Evolutionary conservation across 2,797 vertebrate species (phyloP).

Genomic region (Amblyraja radiata): DNA sequence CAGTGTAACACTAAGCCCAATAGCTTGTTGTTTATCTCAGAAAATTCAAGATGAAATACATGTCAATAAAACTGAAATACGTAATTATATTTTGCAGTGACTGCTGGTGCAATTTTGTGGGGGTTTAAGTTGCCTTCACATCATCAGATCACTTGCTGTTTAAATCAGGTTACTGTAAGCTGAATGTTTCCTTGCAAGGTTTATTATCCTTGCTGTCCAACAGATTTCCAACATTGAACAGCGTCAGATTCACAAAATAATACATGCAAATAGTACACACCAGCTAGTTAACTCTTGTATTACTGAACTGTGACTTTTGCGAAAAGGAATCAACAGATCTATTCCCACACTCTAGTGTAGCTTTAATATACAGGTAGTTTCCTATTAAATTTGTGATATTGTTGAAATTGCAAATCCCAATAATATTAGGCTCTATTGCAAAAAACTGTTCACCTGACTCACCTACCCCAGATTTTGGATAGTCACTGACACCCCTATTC

Average conservation of each 20-base stretch:
- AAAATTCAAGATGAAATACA: neutral
- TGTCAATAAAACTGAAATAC: conserved; percentile 11
- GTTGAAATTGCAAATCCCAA: too few relatives aligned
- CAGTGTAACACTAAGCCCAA: neutral
- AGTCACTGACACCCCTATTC: too few relatives aligned
- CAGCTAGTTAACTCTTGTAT: neutral
- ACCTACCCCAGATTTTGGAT: too few relatives aligned
- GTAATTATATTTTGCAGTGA: conserved; percentile 8
- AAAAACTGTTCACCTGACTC: too few relatives aligned
- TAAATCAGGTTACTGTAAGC: neutral
- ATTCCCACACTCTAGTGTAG: neutral
- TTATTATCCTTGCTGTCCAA: neutral
- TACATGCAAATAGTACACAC: neutral
- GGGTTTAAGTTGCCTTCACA: conserved; percentile 3
- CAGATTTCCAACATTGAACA: neutral
- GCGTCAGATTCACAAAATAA: neutral
- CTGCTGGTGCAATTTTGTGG: neutral
- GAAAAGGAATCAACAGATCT: neutral
- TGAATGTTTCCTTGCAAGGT: neutral
- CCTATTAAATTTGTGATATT: too few relatives aligned
- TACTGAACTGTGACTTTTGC: neutral
- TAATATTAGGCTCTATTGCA: too few relatives aligned
- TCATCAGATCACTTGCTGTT: neutral
- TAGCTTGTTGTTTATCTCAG: neutral
- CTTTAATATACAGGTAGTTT: neutral